These are phyloP conservation scores for Cephus runcator DNA, from an alignment of 2,888 invertebrate species.

Conservation along the genomic window DNA sequence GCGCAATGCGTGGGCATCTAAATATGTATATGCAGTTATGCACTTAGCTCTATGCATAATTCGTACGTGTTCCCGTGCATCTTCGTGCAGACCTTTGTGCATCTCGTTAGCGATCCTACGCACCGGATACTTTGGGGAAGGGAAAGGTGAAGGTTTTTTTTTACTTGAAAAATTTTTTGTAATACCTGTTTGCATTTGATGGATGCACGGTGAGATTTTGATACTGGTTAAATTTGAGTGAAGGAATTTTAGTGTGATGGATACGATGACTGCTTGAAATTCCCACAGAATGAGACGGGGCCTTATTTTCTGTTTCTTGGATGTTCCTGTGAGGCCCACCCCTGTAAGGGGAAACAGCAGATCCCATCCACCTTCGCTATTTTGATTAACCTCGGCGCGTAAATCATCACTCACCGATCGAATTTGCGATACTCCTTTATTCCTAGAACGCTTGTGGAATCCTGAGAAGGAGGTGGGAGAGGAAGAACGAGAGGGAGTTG, in stretches of 20 bases:
- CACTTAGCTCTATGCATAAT: not conserved
- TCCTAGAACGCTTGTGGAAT: slow-evolving; percentile 46
- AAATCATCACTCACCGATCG: slow-evolving; percentile 53
- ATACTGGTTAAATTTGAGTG: not conserved
- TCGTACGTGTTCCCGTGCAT: not conserved
- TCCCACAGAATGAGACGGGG: not conserved
- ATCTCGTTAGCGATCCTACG: not conserved
- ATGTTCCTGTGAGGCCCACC: not conserved
- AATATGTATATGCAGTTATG: not conserved
- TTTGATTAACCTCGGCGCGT: slow-evolving; percentile 20
- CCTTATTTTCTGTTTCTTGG: not conserved
- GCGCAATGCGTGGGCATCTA: not conserved
- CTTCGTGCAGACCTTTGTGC: not conserved
- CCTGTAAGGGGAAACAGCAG: not conserved
- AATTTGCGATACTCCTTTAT: slow-evolving; percentile 47
- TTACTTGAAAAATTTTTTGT: not conserved
- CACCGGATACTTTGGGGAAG: not conserved
- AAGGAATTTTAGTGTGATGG: not conserved
- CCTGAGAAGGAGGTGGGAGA: slow-evolving; percentile 4
- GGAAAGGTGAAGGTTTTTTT: not conserved
- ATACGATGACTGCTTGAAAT: not conserved
- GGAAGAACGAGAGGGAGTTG: not conserved
- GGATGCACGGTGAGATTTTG: not conserved
- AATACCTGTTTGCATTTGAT: not conserved
- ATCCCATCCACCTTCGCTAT: not conserved